Evolutionary conservation across 2,888 invertebrate genomes (phyloP).

Genomic region (Philopedon plagiatum): DNA sequence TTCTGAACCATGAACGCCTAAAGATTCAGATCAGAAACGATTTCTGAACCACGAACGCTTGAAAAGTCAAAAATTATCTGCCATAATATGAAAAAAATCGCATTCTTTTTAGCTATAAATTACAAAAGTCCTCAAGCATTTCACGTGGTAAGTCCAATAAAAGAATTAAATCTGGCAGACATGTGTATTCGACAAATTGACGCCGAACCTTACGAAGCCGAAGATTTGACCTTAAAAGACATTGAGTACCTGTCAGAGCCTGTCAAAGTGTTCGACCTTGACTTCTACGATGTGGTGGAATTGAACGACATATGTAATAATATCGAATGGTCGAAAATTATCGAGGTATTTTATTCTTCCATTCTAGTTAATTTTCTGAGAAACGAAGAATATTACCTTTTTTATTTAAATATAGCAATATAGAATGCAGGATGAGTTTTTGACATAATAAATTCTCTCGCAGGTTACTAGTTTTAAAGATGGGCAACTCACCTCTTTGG

Average conservation of each 20-base stretch:
- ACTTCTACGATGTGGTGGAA: slow-evolving; percentile 75
- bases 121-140: slow-evolving; percentile 48
- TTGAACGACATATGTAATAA: slow-evolving; percentile 65
- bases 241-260: slow-evolving; percentile 75
- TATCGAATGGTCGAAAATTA: slow-evolving; percentile 54
- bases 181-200: slow-evolving; percentile 63
- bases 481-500: slow-evolving; percentile 73
- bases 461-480: slow-evolving; percentile 37
- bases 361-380: too few relatives aligned
- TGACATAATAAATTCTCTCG: too few relatives aligned
- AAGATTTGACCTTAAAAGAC: slow-evolving; percentile 74
- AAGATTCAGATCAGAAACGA: too few relatives aligned
- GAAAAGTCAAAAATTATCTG: too few relatives aligned
- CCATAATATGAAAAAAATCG: too few relatives aligned
- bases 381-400: too few relatives aligned
- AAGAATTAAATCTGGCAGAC: slow-evolving; percentile 61
- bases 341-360: slow-evolving; percentile 31
- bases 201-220: slow-evolving; percentile 79
- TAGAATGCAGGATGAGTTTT: too few relatives aligned
- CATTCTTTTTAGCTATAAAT: slow-evolving; percentile 40
- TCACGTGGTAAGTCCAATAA: slow-evolving; percentile 41
- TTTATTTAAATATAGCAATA: too few relatives aligned
- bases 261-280: slow-evolving; percentile 71
- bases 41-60: too few relatives aligned
- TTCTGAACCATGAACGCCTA: too few relatives aligned